phyloP scores from a whole-genome alignment of 2,113 vertebrate genomes.

The Thermophis baileyi region DNA sequence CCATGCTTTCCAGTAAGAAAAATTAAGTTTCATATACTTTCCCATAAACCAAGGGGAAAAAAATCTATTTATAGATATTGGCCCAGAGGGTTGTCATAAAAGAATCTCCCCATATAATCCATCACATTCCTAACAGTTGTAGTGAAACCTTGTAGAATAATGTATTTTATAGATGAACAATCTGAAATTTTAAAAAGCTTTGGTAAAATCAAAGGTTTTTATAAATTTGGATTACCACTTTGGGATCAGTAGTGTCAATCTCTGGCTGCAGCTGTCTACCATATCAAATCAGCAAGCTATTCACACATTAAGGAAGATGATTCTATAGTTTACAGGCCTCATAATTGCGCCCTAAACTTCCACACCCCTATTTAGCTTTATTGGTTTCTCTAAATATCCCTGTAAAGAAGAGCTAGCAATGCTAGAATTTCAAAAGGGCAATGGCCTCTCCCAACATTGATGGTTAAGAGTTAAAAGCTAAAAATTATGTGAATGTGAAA shows the following conservation, averaged over 20 bases:
- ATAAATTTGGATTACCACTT: background rate
- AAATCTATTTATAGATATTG: background rate
- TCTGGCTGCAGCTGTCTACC: background rate
- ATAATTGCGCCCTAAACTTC: background rate
- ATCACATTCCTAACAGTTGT: background rate
- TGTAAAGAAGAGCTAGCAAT: background rate
- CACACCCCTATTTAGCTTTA: background rate
- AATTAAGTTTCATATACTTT: background rate
- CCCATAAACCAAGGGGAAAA: background rate
- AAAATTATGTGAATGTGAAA: background rate
- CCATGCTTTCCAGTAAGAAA: background rate
- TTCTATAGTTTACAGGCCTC: background rate
- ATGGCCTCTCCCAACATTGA: background rate
- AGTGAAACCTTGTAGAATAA: background rate
- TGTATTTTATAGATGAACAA: background rate
- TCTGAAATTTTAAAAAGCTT: background rate
- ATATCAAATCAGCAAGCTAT: background rate
- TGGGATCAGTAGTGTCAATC: background rate
- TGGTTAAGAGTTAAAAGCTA: background rate
- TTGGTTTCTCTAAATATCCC: background rate
- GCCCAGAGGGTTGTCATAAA: background rate
- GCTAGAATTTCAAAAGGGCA: background rate
- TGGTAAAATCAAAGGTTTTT: background rate
- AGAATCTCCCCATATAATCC: background rate
- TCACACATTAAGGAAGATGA: background rate